A percentile compares a stretch with the other conserved stretches of the same genome.
Conservation (phyloP, 2,113 vertebrate species). For the Budorcas taxicolor region DNA sequence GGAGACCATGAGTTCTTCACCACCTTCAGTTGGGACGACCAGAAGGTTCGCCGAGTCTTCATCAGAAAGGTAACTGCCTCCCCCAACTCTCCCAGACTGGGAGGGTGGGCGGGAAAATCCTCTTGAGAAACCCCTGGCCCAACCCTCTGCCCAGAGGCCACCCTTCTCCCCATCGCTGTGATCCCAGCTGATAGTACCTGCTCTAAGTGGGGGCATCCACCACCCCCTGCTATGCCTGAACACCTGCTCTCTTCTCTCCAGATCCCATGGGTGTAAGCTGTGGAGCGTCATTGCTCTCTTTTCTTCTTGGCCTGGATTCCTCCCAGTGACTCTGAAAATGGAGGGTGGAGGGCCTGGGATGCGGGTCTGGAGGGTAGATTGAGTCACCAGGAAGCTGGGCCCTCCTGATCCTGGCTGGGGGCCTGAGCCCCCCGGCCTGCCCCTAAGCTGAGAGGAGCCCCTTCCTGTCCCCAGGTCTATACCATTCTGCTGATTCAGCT, state of each 20-base stretch:
- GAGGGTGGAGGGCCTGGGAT: not conserved
- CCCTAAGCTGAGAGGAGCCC: not conserved
- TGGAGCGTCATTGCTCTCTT: not conserved
- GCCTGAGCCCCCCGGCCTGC: not conserved
- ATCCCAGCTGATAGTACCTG: not conserved
- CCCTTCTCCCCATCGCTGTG: fast-evolving
- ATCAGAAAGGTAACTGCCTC: conserved; percentile 88
- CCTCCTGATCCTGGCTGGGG: not conserved
- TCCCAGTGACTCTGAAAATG: not conserved
- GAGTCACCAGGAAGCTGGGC: not conserved
- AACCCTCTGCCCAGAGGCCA: not conserved
- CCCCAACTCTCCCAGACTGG: conserved; percentile 22
- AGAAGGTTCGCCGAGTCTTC: conserved; percentile 88
- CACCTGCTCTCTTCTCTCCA: not conserved
- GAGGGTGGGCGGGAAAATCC: fast-evolving
- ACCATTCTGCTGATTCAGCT: conserved; percentile 91
- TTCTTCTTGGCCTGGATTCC: not conserved
- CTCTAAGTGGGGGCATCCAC: too few relatives aligned
- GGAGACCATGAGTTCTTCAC: conserved; percentile 88
- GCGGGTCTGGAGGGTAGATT: not conserved
- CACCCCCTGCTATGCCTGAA: not conserved
- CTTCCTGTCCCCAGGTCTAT: conserved; percentile 84
- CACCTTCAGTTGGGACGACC: conserved; percentile 91
- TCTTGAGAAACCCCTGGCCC: not conserved
- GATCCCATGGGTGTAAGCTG: not conserved